These are phyloP conservation scores for Epsilonema sp. DNA, from an alignment of 2,888 invertebrate genomes.

Conservation along the genomic window DNA sequence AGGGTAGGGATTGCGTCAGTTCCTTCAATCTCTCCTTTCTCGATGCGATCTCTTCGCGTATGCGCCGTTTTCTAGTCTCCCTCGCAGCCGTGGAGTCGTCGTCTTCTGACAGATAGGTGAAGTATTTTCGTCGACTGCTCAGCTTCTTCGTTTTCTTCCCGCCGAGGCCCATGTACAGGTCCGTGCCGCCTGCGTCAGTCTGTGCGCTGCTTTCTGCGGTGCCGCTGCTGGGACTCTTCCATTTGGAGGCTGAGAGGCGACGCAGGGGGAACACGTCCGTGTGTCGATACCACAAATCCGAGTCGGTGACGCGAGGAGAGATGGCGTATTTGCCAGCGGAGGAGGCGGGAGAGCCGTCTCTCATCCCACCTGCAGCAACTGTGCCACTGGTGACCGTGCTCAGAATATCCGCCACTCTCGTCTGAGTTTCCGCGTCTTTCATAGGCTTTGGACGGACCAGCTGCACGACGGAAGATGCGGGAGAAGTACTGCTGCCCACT, in stretches of 20 bases:
- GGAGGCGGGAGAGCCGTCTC: not conserved
- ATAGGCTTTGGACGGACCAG: conserved; percentile 1
- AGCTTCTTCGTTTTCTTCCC: not conserved
- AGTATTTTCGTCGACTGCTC: not conserved
- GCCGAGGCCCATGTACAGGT: not conserved
- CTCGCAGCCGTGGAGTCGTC: conserved; percentile 38
- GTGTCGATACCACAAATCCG: not conserved
- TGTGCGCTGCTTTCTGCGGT: not conserved
- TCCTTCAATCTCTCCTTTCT: conserved; percentile 36
- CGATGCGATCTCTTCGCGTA: conserved; percentile 41
- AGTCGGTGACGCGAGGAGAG: not conserved
- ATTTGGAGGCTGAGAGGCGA: not conserved
- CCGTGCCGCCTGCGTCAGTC: not conserved
- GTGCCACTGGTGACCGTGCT: too few species aligned
- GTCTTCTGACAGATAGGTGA: too few species aligned
- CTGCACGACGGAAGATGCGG: not conserved
- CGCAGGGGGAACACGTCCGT: not conserved
- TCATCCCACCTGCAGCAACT: not conserved
- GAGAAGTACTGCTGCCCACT: not conserved
- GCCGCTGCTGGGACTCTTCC: not conserved
- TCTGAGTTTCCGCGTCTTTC: not conserved
- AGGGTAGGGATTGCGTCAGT: conserved; percentile 10
- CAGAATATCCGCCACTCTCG: too few species aligned
- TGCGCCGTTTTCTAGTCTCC: conserved; percentile 41
- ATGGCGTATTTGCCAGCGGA: not conserved